These are phyloP conservation scores for Dryobotodes eremita DNA, from an alignment of 2,888 invertebrate species.

Conservation along the genomic window DNA sequence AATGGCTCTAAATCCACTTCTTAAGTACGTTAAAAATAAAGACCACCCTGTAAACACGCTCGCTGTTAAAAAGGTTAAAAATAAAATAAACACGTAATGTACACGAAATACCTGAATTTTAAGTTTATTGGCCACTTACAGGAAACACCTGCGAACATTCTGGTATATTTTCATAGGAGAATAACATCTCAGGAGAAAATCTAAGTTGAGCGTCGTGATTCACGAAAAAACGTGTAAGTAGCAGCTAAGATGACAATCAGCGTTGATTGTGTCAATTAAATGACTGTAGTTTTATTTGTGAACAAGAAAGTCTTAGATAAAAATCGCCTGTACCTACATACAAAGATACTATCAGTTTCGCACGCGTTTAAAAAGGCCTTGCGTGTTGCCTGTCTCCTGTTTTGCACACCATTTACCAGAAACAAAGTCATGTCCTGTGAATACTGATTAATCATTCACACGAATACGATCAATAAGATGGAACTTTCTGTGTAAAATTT, in stretches of 20 bases:
- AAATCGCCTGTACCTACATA: slow-evolving; percentile 1
- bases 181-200: slow-evolving; percentile 29
- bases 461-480: neutral
- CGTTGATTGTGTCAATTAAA: slow-evolving; percentile 23
- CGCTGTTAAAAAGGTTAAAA: slow-evolving; percentile 72
- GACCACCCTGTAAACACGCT: slow-evolving; percentile 66
- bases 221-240: neutral
- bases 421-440: neutral
- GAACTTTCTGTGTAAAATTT: neutral
- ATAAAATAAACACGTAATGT: slow-evolving; percentile 77
- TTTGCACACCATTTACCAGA: neutral
- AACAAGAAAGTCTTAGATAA: slow-evolving; percentile 9
- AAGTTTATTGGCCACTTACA: slow-evolving; percentile 82
- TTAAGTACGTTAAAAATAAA: slow-evolving; percentile 31
- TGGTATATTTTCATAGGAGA: slow-evolving; percentile 33
- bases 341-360: neutral
- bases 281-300: neutral
- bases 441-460: neutral
- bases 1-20: neutral
- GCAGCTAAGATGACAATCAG: slow-evolving; percentile 11
- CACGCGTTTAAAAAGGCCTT: neutral
- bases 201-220: neutral
- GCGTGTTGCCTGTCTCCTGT: no score
- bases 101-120: slow-evolving; percentile 77
- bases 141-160: slow-evolving; percentile 80